Conservation (phyloP, 2,113 vertebrate genomes). For the Microcebus griseorufus region DNA sequence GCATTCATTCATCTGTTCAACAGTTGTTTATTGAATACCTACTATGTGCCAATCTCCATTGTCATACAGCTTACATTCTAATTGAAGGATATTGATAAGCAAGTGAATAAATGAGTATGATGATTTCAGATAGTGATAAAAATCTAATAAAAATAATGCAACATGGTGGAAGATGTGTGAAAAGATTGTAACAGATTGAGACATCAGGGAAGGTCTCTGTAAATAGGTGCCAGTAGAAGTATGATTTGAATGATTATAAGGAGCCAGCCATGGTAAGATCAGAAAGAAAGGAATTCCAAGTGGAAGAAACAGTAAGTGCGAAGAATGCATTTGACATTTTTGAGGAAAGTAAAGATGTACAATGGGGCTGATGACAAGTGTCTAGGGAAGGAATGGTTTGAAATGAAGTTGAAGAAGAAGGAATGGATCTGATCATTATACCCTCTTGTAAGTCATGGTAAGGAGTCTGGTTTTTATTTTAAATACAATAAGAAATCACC, state of each 20-base stretch:
- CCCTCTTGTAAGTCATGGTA: not conserved
- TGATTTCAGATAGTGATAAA: not conserved
- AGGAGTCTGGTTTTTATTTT: not conserved
- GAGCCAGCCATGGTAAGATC: not conserved
- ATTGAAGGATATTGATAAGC: not conserved
- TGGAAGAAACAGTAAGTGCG: not conserved
- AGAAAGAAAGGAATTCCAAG: not conserved
- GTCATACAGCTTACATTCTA: not conserved
- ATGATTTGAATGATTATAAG: not conserved
- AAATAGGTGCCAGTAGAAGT: not conserved
- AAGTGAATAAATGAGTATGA: not conserved
- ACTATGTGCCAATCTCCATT: not conserved
- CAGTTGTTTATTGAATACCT: not conserved
- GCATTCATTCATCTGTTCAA: not conserved
- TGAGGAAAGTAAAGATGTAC: not conserved
- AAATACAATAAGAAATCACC: not conserved
- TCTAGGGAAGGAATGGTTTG: not conserved
- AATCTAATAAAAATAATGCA: not conserved
- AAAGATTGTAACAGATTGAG: not conserved
- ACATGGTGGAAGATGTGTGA: not conserved
- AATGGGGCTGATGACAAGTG: not conserved
- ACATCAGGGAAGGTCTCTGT: not conserved
- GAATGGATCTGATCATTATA: not conserved
- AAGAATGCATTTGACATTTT: not conserved
- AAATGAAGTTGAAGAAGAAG: not conserved